Base-by-base conservation (phyloP, 2,888 invertebrate species). In the Baronia brevicornis region DNA sequence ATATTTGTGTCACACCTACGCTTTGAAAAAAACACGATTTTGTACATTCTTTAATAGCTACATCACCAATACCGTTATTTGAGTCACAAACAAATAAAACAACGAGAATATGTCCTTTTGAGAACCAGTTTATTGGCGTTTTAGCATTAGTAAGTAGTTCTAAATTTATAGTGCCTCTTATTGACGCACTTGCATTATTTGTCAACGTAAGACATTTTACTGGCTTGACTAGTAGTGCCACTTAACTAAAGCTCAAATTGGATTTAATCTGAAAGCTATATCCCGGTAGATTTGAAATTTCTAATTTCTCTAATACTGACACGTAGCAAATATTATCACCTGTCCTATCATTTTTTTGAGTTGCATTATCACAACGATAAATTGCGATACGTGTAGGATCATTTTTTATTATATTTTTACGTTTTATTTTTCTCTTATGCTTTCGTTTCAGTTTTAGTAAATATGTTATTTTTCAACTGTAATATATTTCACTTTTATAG, bases 131-230 rank as follows among this genome's bases (percentile, higher is more conserved):
- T 33, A 31, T 38, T 36, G 28, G 18, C 23, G 28, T 35, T 39
- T 31, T 54, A 54, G 46, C 39, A 51, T 45, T 49, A 54, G 51
- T 56, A 60, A 58, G 58, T 61, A 44, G 56, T 49, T 48, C 55
- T 51, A 37, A 38, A 44, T 35, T 39, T 41, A 33, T 38, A 36
- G 30, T 51, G 50, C 48, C 48, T 48, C 54, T 46, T 41, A 74
- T 77, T 77, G 64, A 66, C 75, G 66, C 67, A 65, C 61, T 70
- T 74, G 64, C 73, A 73, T 75, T 61, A 43, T 60, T 74, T 67
- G 64, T 66, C 39, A 46, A 57, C 54, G 59, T 58, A 49, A 54
- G 53, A 47, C 47, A 46, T 42, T 51, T 45, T 51, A 42, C 46
- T 59, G 67, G 64, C 59, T 64, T 61, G 62, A 68, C 62, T 64